Conservation (phyloP, 1,140 invertebrate species). For the Thaumatotibia leucotreta region DNA sequence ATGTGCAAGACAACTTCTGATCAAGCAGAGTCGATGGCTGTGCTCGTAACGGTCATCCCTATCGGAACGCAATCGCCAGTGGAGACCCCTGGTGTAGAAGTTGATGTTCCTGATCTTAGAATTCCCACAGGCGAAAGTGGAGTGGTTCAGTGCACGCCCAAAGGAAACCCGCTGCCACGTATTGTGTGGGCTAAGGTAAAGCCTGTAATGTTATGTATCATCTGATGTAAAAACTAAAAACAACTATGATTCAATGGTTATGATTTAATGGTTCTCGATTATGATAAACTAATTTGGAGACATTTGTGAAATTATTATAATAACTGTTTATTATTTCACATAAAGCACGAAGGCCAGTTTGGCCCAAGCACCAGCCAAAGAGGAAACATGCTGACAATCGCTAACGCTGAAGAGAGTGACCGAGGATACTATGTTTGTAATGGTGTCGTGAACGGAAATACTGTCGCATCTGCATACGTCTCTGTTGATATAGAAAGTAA, state of each 20-base stretch:
- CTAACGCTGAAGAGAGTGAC: conserved; percentile 83
- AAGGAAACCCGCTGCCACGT: conserved; percentile 81
- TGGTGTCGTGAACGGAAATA: conserved; percentile 77
- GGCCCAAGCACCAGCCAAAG: conserved; percentile 79
- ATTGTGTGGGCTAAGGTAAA: conserved; percentile 89
- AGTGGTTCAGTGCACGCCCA: conserved; percentile 85
- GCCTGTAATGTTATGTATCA: conserved; percentile 13
- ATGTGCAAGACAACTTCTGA: conserved; percentile 81
- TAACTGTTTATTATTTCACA: conserved; percentile 1
- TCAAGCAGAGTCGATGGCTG: conserved; percentile 31
- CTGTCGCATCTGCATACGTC: conserved; percentile 81
- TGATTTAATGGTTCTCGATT: background rate
- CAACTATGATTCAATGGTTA: background rate
- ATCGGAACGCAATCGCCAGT: conserved; percentile 26
- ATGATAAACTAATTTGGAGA: background rate
- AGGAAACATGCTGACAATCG: conserved; percentile 84
- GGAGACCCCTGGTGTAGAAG: conserved; percentile 75
- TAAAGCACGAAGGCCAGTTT: conserved; percentile 65
- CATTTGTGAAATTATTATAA: background rate
- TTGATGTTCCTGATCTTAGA: conserved; percentile 81
- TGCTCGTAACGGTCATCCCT: conserved; percentile 40
- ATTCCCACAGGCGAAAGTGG: conserved; percentile 88
- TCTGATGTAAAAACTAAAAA: no score
- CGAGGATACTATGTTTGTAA: conserved; percentile 88
- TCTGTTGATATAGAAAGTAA: conserved; percentile 92